Evolutionary conservation across 2,888 invertebrate species (phyloP).

Genomic region (Cinara cedri): DNA sequence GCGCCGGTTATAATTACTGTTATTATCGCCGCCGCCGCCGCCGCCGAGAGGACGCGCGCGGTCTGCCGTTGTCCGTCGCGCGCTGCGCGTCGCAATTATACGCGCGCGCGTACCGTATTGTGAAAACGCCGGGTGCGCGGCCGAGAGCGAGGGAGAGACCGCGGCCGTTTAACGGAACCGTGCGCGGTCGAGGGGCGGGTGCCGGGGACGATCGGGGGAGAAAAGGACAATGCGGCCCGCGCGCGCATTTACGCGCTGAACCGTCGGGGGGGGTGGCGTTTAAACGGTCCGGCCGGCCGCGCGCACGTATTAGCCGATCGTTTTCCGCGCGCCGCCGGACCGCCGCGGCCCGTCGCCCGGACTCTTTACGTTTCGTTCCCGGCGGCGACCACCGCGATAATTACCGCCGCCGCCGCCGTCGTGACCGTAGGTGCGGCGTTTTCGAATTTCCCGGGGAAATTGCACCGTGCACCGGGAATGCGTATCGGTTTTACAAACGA

Average conservation of each 20-base stretch:
- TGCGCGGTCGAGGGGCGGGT: background rate
- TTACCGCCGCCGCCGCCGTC: background rate
- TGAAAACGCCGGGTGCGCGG: no score
- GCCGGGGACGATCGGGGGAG: background rate
- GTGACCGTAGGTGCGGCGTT: no score
- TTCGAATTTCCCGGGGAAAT: no score
- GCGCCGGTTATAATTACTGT: constrained; percentile 33
- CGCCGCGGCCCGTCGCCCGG: background rate
- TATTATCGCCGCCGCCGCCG: background rate
- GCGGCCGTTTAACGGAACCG: constrained; percentile 19
- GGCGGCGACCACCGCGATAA: background rate
- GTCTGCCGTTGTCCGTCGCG: no score
- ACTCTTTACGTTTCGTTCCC: background rate
- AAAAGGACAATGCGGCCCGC: constrained; percentile 17
- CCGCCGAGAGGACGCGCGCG: no score
- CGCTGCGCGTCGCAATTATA: background rate
- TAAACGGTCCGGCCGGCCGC: constrained; percentile 22
- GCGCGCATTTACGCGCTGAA: constrained; percentile 7
- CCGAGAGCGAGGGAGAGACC: background rate
- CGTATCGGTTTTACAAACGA: no score
- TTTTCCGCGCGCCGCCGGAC: constrained; percentile 17
- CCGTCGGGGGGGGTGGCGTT: background rate
- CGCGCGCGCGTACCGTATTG: no score
- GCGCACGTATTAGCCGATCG: constrained; percentile 5
- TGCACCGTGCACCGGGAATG: no score